Evolutionary conservation across 2,797 vertebrate genomes (phyloP), one percentile per base, ranked within the genome.

Genomic region (Ctenopoma kingsleyae): DNA sequence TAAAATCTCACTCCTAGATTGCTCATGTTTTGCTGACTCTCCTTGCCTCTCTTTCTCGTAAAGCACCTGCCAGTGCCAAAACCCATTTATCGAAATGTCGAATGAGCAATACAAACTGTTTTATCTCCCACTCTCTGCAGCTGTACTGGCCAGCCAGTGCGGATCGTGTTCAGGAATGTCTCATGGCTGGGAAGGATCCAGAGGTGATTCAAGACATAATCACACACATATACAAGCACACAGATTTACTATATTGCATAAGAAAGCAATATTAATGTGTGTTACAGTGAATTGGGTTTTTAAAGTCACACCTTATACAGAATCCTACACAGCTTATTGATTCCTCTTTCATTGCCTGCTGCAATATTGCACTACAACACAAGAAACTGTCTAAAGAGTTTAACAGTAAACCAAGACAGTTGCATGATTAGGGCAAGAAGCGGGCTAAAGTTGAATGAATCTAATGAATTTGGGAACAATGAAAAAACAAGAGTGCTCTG

Each of bases 121-220:
- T 43, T 74, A 35, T 43, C 23, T 65, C 23, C 19, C 12, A 62
- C 57, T 77, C 27, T 58, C 57, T 81, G 46, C 71, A 95, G 95
- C 86, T 95, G 32, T 86, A 92, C 83, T 95, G 95, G 95, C 94
- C 94, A 20, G 93, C 94, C 22, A 95, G 88, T 85, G 83, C 91
- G 0, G 95, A 95, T 64, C 91, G 93, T 17, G 89, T 95, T 74
- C 92, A 95, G 56, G 93, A 95, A 83, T 95, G 95, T 86, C 88
- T 94, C 69, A 94, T 95, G 94, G 95, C 95, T 76, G 95, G 95
- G 58, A 95, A 95, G 65, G 93, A 95, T 79, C 87, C 84, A 71
- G 92, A 95, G 91, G 95, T 95, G 72, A 92, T 71, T 78, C 27
- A 65, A 63, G 6, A 76, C 49, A 65, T 40, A 51, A 51, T 17